Conservation (phyloP, 2,113 vertebrate genomes). For the Terrapene triunguis region DNA sequence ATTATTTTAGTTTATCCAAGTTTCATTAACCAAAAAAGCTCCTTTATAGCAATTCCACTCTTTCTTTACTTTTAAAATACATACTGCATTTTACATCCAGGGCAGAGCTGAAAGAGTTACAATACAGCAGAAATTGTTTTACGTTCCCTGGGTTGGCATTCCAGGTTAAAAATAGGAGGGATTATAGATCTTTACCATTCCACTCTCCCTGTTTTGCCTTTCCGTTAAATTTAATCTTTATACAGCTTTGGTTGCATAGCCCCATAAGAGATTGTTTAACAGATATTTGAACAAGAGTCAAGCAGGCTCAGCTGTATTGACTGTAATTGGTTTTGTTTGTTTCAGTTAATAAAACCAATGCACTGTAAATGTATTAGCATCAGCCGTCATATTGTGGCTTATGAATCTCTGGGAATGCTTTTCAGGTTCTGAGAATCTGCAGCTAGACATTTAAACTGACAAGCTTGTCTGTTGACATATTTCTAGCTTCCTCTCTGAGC, state of each 20-base stretch:
- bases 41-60: not conserved
- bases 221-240: slow-evolving; percentile 42
- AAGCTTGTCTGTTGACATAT: slow-evolving; percentile 23
- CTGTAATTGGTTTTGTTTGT: slow-evolving; percentile 1
- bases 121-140: not conserved
- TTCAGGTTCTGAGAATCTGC: not conserved
- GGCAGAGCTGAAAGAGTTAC: not conserved
- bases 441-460: slow-evolving; percentile 4
- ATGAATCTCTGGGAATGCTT: not conserved
- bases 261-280: slow-evolving; percentile 23
- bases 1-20: not conserved
- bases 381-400: not conserved
- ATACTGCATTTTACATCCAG: not conserved
- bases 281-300: slow-evolving; percentile 17
- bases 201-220: slow-evolving; percentile 2
- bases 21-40: slow-evolving; percentile 18
- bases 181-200: slow-evolving; percentile 22
- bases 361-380: not conserved
- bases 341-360: not conserved
- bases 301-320: not conserved
- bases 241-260: not conserved
- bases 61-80: not conserved
- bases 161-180: slow-evolving; percentile 26
- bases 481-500: slow-evolving; percentile 79
- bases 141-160: slow-evolving; percentile 15